Base-by-base conservation (phyloP, 2,888 invertebrate species). In the Chelonus formosanus region DNA sequence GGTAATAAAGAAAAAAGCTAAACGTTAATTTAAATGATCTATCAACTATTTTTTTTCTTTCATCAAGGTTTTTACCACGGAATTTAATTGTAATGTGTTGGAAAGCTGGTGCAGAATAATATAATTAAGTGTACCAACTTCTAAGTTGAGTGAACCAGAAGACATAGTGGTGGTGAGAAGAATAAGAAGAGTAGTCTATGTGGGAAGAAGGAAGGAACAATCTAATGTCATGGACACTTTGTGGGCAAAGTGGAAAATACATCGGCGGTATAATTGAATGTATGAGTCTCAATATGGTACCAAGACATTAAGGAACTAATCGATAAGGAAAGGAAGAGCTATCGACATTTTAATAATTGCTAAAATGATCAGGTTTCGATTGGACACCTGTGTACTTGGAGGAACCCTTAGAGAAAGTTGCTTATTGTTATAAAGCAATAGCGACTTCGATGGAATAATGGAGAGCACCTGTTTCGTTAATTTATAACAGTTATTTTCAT, bases 231-330 rank as follows among this genome's bases (percentile, higher is more conserved):
- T 34, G 35, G 35, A 58, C 58, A 58, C 7, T 20, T 31, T 52
- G 52, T 52, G 3, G 34, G 31, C 32, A 31, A 44, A 47, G n/a
- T 31, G n/a, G 31, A 5, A n/a, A n/a, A 10, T 8, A 31, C 35
- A 34, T 10, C 34, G 44, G 58, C 35, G 4, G 35, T n/a, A 34
- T 10, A 58, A 58, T 58, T 47, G 8, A 58, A 47, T 35, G 3
- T 2, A 44, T n/a, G 31, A 34, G 32, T n/a, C 45, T 53, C 3
- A 53, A n/a, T 53, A 53, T 53, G 34, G 35, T 35, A 32, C 3
- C 5, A 35, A 32, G 31, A 34, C 44, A 31, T 31, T 44, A 43
- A 44, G 7, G 32, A 7, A 44, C 43, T n/a, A 57, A 57, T 57
- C 57, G 45, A 57, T 57, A 44, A 10, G 31, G 32, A 44, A 8